Percentiles rank a stretch among this genome's conserved stretches.
These are phyloP conservation scores for Galbula dea DNA, from an alignment of 2,113 vertebrate genomes.

Conservation along the genomic window DNA sequence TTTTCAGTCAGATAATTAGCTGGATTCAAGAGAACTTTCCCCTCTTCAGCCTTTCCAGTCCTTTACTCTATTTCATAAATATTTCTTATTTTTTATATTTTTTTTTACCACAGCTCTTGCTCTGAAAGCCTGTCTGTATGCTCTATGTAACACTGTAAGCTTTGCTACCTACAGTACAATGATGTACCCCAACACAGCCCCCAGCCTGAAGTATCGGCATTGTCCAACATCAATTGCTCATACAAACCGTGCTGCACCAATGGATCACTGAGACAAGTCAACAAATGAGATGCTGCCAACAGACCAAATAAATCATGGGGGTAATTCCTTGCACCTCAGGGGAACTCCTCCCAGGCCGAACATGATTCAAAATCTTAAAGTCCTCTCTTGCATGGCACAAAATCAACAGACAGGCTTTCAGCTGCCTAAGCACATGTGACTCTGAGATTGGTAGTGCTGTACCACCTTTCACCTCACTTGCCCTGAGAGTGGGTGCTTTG, in stretches of 20 bases:
- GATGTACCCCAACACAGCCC: neutral
- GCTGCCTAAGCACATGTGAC: neutral
- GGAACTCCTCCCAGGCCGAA: neutral
- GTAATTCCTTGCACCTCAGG: neutral
- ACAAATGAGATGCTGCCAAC: neutral
- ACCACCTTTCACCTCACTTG: neutral
- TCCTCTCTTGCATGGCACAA: neutral
- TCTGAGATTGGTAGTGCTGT: neutral
- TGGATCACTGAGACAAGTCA: neutral
- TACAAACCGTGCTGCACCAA: accelerated
- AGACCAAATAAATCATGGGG: neutral
- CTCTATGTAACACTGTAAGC: neutral
- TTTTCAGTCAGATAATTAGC: neutral
- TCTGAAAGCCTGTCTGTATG: neutral
- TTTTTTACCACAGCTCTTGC: neutral
- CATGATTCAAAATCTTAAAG: neutral
- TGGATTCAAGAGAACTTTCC: neutral
- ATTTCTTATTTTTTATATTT: neutral
- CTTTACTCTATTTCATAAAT: neutral
- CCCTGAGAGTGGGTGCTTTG: neutral
- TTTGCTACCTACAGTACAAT: accelerated
- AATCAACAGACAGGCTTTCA: neutral
- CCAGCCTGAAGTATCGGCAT: neutral
- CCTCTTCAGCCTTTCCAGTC: neutral
- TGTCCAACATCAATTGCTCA: neutral